These are phyloP conservation scores for Ornithorhynchus anatinus DNA, from an alignment of 2,113 vertebrate genomes.

Conservation along the genomic window DNA sequence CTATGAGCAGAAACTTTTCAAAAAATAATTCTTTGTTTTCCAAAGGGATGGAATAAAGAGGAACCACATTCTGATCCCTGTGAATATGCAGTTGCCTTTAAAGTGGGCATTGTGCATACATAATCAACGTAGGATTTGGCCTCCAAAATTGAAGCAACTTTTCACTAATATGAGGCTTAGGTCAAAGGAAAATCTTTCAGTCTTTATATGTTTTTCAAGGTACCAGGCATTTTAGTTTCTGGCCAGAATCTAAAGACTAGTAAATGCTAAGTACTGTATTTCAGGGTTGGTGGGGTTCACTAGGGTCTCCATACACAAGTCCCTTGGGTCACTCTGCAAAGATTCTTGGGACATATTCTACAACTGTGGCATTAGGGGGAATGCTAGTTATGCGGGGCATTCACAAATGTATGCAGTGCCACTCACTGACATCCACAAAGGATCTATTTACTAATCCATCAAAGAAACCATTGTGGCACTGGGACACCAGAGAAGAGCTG, in stretches of 20 bases:
- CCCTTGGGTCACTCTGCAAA: constrained; percentile 65
- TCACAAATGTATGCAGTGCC: constrained; percentile 95
- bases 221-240: background rate
- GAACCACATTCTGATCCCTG: too few species aligned
- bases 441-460: constrained; percentile 89
- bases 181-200: constrained; percentile 4
- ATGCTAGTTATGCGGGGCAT: constrained; percentile 92
- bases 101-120: background rate
- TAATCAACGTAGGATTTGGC: background rate
- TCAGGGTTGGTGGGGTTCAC: constrained; percentile 13
- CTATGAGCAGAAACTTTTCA: too few species aligned
- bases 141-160: background rate
- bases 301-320: constrained; percentile 30
- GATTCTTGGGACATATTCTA: constrained; percentile 76
- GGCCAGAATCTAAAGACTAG: background rate
- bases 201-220: background rate
- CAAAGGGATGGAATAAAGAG: too few species aligned
- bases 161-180: background rate
- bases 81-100: too few species aligned
- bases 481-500: constrained; percentile 81
- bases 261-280: constrained; percentile 34
- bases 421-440: constrained; percentile 85
- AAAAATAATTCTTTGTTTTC: too few species aligned
- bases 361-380: constrained; percentile 80
- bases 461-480: constrained; percentile 91